These are phyloP conservation scores for Peromyscus aztecus DNA, from an alignment of 2,797 vertebrate genomes.

Conservation along the genomic window DNA sequence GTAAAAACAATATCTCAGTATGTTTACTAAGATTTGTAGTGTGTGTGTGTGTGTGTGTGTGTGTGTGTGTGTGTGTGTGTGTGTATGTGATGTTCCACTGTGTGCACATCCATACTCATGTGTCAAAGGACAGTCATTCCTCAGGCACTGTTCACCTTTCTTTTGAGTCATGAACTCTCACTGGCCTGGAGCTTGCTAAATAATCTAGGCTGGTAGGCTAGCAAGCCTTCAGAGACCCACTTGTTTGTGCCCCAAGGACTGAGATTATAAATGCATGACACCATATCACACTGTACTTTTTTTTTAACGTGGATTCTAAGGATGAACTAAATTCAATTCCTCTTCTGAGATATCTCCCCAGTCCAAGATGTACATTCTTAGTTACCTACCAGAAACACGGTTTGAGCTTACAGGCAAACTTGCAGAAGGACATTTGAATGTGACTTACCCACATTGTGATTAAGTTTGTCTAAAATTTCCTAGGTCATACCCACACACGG, in stretches of 20 bases:
- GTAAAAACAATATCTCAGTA: background rate
- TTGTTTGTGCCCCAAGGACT: background rate
- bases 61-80: background rate
- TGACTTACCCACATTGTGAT: constrained; percentile 21
- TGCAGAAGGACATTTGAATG: constrained; percentile 26
- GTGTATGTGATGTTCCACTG: background rate
- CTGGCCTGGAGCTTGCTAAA: background rate
- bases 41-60: too few relatives aligned
- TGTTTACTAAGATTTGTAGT: background rate
- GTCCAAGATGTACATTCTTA: background rate
- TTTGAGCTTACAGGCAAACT: constrained; percentile 10
- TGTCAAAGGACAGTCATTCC: background rate
- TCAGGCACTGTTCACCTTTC: background rate
- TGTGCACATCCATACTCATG: background rate
- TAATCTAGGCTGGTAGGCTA: background rate
- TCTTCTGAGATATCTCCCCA: background rate
- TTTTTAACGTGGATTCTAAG: background rate
- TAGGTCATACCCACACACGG: background rate
- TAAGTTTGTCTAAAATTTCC: constrained; percentile 63
- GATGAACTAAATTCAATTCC: background rate
- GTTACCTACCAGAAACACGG: background rate
- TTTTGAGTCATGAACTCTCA: background rate
- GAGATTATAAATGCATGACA: background rate
- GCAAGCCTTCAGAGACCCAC: background rate
- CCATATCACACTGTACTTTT: background rate